Evolutionary conservation across 2,113 vertebrate species (phyloP), one percentile per base, ranked within the genome.

Genomic region (Empidonax alnorum): DNA sequence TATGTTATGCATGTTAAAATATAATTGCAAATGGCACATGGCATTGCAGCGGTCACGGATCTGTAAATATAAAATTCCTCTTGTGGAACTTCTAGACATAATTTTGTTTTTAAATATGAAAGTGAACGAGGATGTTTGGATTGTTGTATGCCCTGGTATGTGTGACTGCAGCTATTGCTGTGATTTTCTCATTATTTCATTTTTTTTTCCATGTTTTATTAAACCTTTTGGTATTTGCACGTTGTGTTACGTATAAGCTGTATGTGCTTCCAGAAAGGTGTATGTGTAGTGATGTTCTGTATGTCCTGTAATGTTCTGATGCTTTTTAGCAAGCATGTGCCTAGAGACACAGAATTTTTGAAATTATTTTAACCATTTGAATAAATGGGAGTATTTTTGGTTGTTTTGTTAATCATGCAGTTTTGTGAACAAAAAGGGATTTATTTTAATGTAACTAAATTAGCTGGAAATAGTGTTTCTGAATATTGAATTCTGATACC

Each of bases 1-100:
- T 93, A 10, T 75, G 93, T 90, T 96, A 41, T 87, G 83, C 83
- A 78, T 94, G 83, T 73, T 94, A 93, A 96, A 96, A 94, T 69
- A 39, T 93, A 93, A 94, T 93, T 90, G 92, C 86, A 93, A 94
- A 72, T 86, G 80, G 91, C 73, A 37, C 82, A 46, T 59, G 94
- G 78, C 90, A 56, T 46, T 87, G 80, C 77, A 91, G 66, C 9
- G 27, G 76, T 95, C 89, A 87, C 74, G 24, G 74, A 39, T 90
- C 81, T 78, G 73, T 78, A 93, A 81, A 86, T 80, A 39, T 1
- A 67, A 23, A 46, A 78, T 67, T 81, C 28, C 18, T 67, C 25
- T 47, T 58, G 47, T 46, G 44, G 56, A 86, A 86, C n/a, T 87
- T 77, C 1, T 0, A 41, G 31, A 17, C 68, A 49, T 68, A 0